Evolutionary conservation across 2,888 invertebrate species (phyloP).

Genomic region (Eupithecia abbreviata): DNA sequence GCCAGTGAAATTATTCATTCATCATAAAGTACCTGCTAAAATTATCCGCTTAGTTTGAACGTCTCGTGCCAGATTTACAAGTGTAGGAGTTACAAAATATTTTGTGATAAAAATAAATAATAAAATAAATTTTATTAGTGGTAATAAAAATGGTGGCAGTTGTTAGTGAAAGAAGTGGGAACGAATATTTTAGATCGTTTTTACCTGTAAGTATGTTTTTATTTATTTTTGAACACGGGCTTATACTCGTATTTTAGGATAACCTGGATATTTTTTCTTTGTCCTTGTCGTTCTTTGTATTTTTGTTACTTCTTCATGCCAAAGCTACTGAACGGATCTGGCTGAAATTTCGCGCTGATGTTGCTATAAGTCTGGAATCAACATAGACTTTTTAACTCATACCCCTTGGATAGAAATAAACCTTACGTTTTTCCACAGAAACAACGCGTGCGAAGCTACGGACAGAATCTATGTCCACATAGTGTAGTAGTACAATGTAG

Average conservation of each 20-base stretch:
- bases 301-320: too few species aligned
- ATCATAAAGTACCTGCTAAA: constrained; percentile 23
- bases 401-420: too few species aligned
- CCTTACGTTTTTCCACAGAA: too few species aligned
- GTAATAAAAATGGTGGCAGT: constrained; percentile 66
- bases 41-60: constrained; percentile 41
- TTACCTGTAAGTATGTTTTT: constrained; percentile 68
- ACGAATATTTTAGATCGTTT: constrained; percentile 75
- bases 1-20: neutral
- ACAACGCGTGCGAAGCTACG: too few species aligned
- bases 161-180: constrained; percentile 65
- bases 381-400: too few species aligned
- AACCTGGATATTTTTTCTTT: too few species aligned
- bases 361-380: too few species aligned
- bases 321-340: too few species aligned
- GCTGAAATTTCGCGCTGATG: too few species aligned
- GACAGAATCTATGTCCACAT: too few species aligned
- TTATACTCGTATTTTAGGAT: neutral
- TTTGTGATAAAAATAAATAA: constrained; percentile 48
- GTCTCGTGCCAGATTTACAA: constrained; percentile 56
- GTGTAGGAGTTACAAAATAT: constrained; percentile 62
- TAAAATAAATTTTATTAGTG: constrained; percentile 39
- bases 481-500: too few species aligned
- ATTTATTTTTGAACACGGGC: neutral
- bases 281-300: too few species aligned